phyloP scores from a whole-genome alignment of 2,113 vertebrate species.

The Prolemur simus region DNA sequence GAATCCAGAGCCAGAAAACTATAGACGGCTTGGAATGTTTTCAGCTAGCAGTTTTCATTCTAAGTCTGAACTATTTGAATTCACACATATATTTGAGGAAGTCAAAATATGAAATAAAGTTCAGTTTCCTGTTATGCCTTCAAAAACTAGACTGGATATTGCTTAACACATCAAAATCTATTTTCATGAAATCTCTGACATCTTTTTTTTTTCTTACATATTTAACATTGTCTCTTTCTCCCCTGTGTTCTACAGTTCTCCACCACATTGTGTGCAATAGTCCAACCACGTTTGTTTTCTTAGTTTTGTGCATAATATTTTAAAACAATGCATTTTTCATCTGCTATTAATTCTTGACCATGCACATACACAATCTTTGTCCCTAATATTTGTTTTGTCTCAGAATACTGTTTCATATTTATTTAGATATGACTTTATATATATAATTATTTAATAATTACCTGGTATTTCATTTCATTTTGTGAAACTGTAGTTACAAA shows the following conservation, averaged over 20 bases:
- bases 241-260: not conserved
- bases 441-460: not conserved
- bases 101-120: conserved; percentile 53
- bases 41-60: conserved; percentile 25
- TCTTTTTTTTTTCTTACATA: not conserved
- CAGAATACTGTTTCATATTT: not conserved
- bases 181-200: not conserved
- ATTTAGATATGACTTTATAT: not conserved
- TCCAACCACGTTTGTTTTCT: not conserved
- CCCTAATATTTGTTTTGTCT: not conserved
- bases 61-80: not conserved
- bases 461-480: not conserved
- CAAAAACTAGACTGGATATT: not conserved
- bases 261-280: not conserved
- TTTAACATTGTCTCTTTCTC: not conserved
- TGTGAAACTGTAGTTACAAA: not conserved
- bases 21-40: not conserved
- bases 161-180: not conserved
- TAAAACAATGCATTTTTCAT: not conserved
- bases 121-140: not conserved
- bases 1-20: not conserved
- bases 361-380: not conserved
- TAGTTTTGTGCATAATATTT: not conserved
- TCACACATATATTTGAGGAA: not conserved
- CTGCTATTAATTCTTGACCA: not conserved